A percentile compares a stretch with the other conserved stretches of the same genome.
phyloP scores from a whole-genome alignment of 2,113 vertebrate genomes.

The Leucopsar rothschildi region DNA sequence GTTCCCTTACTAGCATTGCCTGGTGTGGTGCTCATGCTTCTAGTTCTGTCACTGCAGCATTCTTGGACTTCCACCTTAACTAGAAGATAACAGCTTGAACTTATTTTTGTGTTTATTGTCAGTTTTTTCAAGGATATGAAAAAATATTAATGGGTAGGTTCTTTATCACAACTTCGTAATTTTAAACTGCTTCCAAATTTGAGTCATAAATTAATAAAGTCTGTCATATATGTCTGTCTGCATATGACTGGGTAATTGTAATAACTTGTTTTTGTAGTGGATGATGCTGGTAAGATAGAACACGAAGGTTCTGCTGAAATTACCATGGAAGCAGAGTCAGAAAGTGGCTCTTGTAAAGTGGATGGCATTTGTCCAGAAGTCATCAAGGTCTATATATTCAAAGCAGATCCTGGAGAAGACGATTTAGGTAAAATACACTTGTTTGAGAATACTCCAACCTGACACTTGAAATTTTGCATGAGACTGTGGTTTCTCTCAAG shows the following conservation, averaged over 20 bases:
- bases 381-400: conserved; percentile 99
- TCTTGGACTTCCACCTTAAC: background rate
- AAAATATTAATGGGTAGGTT: background rate
- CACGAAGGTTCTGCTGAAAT: conserved; percentile 91
- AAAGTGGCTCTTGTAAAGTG: conserved; percentile 91
- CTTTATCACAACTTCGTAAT: background rate
- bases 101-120: background rate
- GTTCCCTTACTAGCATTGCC: background rate
- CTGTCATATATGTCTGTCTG: conserved; percentile 3
- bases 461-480: background rate
- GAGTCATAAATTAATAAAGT: background rate
- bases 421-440: conserved; percentile 85
- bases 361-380: conserved; percentile 92
- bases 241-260: conserved; percentile 41
- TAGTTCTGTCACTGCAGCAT: background rate
- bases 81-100: background rate
- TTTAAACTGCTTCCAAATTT: conserved; percentile 1
- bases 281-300: conserved; percentile 95
- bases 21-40: background rate
- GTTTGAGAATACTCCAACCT: conserved; percentile 23
- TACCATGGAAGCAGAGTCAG: conserved; percentile 84
- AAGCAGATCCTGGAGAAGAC: conserved; percentile 95
- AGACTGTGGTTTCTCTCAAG: background rate
- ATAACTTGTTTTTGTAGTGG: conserved; percentile 81
- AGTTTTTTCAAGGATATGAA: background rate